Conservation (phyloP, 1,140 invertebrate species). For the Bombus cullumanus region DNA sequence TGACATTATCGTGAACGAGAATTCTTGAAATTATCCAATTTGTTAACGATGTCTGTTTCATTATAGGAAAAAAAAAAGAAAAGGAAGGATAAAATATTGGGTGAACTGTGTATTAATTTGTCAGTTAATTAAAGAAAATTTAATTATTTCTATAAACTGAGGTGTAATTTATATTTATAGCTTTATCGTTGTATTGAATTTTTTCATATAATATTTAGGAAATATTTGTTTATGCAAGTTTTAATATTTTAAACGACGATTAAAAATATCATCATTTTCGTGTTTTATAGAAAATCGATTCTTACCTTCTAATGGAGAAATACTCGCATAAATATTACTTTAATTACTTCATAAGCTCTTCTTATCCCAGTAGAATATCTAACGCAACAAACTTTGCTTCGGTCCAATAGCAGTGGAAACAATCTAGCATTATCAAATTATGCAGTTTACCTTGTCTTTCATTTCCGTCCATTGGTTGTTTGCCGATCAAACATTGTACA, state of each 20-base stretch:
- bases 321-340: background rate
- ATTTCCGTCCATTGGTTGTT: background rate
- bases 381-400: background rate
- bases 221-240: background rate
- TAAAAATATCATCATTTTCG: background rate
- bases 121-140: background rate
- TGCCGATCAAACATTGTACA: background rate
- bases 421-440: conserved; percentile 2
- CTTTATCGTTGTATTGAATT: background rate
- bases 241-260: background rate
- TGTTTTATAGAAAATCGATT: too few species aligned
- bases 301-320: background rate
- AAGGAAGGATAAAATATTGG: background rate
- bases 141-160: background rate
- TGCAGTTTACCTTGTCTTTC: conserved; percentile 5
- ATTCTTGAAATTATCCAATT: background rate
- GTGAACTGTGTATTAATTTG: background rate
- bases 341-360: background rate
- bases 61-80: background rate
- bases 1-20: background rate
- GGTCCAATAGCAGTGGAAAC: background rate
- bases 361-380: background rate
- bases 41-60: background rate
- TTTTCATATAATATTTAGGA: background rate
- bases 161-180: background rate